phyloP scores from a whole-genome alignment of 2,113 vertebrate species.

The Elephantulus edwardii region DNA sequence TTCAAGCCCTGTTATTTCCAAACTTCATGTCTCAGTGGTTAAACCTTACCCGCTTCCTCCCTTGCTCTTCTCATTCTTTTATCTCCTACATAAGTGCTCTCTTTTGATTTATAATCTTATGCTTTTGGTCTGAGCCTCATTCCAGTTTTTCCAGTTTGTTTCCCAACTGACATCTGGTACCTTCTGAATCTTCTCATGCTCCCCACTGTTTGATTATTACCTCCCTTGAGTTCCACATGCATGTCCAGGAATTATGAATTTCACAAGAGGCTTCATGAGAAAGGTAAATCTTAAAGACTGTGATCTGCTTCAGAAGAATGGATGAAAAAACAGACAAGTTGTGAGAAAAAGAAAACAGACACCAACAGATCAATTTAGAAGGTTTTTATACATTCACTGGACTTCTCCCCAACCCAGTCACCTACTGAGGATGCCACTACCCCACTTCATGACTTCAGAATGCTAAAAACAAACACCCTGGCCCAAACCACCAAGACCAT shows the following conservation, averaged over 20 bases:
- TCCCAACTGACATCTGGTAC: background rate
- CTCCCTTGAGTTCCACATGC: background rate
- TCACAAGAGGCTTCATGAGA: background rate
- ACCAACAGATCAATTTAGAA: background rate
- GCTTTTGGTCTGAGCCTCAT: background rate
- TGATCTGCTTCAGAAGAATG: background rate
- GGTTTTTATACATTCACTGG: background rate
- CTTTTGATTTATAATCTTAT: background rate
- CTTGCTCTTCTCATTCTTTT: background rate
- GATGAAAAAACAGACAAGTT: background rate
- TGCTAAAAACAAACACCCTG: no score
- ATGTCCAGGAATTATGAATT: background rate
- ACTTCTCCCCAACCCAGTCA: no score
- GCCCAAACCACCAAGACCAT: no score
- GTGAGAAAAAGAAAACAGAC: background rate
- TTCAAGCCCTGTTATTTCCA: background rate
- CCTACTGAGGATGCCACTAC: no score
- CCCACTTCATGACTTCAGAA: background rate
- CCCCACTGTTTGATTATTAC: no score
- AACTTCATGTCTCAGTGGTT: background rate
- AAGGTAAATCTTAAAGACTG: background rate
- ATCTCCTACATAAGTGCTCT: background rate
- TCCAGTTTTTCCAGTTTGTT: background rate
- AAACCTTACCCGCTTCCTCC: no score
- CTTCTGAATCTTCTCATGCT: background rate